Evolutionary conservation across 2,797 vertebrate species (phyloP).

Genomic region (Arvicola amphibius): DNA sequence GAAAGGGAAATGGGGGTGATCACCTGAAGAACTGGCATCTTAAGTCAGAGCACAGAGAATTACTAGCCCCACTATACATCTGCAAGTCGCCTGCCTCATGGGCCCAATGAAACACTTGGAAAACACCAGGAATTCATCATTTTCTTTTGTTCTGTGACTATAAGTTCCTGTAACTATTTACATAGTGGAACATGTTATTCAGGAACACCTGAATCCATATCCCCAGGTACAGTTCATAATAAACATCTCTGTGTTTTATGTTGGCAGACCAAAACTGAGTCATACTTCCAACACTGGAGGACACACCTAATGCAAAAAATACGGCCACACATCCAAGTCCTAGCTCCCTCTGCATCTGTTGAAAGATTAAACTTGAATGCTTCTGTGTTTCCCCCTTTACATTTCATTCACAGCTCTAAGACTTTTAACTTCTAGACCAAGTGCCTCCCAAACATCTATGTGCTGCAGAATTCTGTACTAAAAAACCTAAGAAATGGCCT

Average conservation of each 20-base stretch:
- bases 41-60: slow-evolving; percentile 31
- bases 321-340: background rate
- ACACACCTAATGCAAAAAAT: slow-evolving; percentile 26
- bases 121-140: background rate
- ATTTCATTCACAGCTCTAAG: slow-evolving; percentile 41
- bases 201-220: background rate
- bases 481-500: background rate
- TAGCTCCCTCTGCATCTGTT: background rate
- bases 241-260: background rate
- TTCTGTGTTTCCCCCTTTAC: background rate
- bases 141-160: background rate
- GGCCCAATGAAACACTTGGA: background rate
- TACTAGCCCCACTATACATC: background rate
- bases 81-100: background rate
- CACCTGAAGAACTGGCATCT: background rate
- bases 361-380: background rate
- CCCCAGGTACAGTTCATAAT: background rate
- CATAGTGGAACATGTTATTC: background rate
- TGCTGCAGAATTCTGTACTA: slow-evolving; percentile 38
- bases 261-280: background rate
- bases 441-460: background rate
- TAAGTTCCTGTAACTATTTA: background rate
- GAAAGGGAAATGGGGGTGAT: background rate
- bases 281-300: background rate
- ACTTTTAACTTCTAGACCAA: background rate